Evolutionary conservation across 35 echinoderm and acorn worm genomes (phyloP).

Genomic region (Ptychodera flava): DNA sequence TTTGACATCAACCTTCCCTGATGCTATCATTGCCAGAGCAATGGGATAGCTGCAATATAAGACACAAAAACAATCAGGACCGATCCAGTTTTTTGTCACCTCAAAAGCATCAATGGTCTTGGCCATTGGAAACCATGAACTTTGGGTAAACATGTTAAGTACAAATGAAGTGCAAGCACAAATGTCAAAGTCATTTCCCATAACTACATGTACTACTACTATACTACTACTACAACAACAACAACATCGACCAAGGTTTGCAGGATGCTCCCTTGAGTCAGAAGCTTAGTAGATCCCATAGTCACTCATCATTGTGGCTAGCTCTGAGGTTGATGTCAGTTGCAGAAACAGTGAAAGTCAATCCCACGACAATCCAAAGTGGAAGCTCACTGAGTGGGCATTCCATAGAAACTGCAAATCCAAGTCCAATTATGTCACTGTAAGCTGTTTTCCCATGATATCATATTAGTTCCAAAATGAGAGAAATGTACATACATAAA

Average conservation of each 20-base stretch:
- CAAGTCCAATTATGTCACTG: neutral
- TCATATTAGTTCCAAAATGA: no score
- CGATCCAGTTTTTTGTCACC: slow-evolving; percentile 46
- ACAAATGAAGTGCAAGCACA: neutral
- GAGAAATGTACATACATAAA: no score
- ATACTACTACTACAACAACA: no score
- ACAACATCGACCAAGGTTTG: neutral
- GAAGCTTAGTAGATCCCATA: neutral
- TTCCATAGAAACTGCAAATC: no score
- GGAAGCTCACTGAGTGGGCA: no score
- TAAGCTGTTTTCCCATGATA: no score
- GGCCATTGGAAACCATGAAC: slow-evolving; percentile 51
- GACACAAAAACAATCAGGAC: neutral
- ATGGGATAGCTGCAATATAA: slow-evolving; percentile 65
- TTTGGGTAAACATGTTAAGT: neutral
- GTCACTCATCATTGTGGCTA: no score
- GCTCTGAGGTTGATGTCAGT: no score
- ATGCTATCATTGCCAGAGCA: slow-evolving; percentile 89
- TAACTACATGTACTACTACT: neutral
- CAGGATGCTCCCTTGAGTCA: neutral
- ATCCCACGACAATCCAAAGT: no score
- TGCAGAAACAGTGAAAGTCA: no score
- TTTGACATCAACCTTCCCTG: slow-evolving; percentile 80
- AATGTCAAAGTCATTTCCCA: neutral
- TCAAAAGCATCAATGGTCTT: slow-evolving; percentile 91